Base-by-base conservation (phyloP, 1,140 invertebrate species). In the Sarcophaga peregrina region DNA sequence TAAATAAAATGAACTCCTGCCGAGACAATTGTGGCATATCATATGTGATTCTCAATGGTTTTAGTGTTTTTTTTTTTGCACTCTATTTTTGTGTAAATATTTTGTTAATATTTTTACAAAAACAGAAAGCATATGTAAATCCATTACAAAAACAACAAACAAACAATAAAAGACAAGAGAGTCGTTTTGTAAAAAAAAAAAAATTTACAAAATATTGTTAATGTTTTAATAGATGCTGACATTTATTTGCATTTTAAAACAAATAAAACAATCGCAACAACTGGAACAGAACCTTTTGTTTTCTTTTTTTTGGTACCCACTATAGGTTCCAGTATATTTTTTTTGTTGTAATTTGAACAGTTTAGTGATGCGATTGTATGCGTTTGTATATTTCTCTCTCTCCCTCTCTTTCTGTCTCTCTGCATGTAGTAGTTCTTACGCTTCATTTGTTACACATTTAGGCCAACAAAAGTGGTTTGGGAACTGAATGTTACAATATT, bases 171-270 rank as follows among this genome's bases (percentile, higher is more conserved):
- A 68, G n/a, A 6, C 62, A 68, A 20, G 11, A 68, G 25, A 2
- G 62, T n/a, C 62, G n/a, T 68, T 68, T 68, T 8, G 17, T 68
- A 20, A 68, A 52, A 37, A 1, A 37, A 37, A 37, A 2, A 37
- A 37, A 37, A 37, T n/a, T n/a, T n/a, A n/a, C n/a, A n/a, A n/a
- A n/a, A n/a, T n/a, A n/a, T n/a, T n/a, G n/a, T n/a, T n/a, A 62
- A 62, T 17, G 58, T 62, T 62, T 15, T 62, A 62, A 62, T 62
- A 68, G 20, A 68, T 68, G 20, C n/a, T 68, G 62, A 68, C 62
- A 68, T 68, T 68, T 68, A 68, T 68, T 68, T 68, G 62, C 6
- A 68, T 68, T 68, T 68, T 68, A 20, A 17, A n/a, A 68, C 20
- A 68, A 20, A 68, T 8, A 68, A 68, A 68, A 68, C 17, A 58